A percentile compares a stretch with the other conserved stretches of the same genome.
Evolutionary conservation across 2,113 vertebrate genomes (phyloP).

Genomic region (Dinomys branickii): DNA sequence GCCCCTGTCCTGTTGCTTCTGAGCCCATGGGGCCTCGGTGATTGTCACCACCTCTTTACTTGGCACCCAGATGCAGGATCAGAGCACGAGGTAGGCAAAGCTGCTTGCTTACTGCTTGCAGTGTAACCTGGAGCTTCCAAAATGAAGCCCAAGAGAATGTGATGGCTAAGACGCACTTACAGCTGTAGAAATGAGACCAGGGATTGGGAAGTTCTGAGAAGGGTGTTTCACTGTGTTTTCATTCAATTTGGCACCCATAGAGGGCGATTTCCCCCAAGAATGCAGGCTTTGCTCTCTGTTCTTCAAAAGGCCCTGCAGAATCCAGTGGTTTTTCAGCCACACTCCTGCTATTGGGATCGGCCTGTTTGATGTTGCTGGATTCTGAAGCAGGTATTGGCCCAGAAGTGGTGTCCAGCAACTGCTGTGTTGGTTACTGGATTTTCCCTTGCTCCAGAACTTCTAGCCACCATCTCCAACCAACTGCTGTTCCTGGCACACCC

Average conservation of each 20-base stretch:
- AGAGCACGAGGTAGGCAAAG: not conserved
- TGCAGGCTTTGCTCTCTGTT: not conserved
- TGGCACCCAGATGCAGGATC: not conserved
- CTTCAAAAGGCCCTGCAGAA: not conserved
- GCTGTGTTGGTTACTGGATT: not conserved
- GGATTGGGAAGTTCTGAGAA: not conserved
- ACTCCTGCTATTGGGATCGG: not conserved
- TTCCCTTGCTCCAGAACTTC: not conserved
- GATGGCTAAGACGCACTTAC: not conserved
- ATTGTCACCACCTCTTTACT: not conserved
- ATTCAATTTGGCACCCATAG: not conserved
- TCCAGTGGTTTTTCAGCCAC: not conserved
- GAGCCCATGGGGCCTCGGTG: not conserved
- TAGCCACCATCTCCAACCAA: not conserved
- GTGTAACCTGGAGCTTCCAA: too few relatives aligned
- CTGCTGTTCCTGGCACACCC: not conserved
- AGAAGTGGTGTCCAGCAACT: too few relatives aligned
- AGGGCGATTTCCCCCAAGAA: not conserved
- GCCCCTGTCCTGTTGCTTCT: not conserved
- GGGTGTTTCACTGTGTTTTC: not conserved
- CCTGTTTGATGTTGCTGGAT: not conserved
- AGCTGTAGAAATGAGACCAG: not conserved
- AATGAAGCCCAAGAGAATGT: not conserved
- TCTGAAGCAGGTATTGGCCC: not conserved
- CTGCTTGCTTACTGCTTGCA: not conserved